Conservation (phyloP, 1,140 invertebrate species). For the Planococcus citri region DNA sequence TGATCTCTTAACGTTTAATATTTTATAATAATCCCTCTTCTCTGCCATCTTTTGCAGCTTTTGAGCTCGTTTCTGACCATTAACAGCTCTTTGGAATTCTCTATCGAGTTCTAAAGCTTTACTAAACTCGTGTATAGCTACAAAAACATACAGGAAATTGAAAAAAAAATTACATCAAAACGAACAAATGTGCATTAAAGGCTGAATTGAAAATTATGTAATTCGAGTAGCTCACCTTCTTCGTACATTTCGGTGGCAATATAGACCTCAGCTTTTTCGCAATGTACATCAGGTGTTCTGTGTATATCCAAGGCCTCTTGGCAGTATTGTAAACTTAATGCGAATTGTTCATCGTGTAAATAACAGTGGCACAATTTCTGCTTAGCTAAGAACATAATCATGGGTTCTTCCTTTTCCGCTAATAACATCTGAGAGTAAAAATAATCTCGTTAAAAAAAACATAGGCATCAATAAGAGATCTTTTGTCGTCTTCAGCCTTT, state of each 20-base stretch:
- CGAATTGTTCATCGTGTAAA: constrained; percentile 50
- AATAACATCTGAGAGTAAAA: constrained; percentile 39
- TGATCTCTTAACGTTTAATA: constrained; percentile 69
- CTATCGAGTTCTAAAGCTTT: constrained; percentile 76
- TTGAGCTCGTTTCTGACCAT: constrained; percentile 78
- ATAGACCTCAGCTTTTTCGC: constrained; percentile 87
- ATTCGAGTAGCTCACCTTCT: constrained; percentile 50
- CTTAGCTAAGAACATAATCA: constrained; percentile 61
- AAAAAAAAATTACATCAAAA: constrained; percentile 17
- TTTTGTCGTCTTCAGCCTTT: too few species aligned
- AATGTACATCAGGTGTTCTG: constrained; percentile 64
- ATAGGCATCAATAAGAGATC: neutral
- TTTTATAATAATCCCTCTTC: constrained; percentile 96
- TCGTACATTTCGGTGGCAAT: constrained; percentile 82
- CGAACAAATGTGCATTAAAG: neutral
- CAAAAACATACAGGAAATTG: neutral
- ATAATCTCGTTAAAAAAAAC: neutral
- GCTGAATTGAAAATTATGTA: neutral
- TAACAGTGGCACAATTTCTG: constrained; percentile 62
- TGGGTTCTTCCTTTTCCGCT: constrained; percentile 53
- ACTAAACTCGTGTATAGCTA: constrained; percentile 77
- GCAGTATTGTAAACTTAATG: constrained; percentile 59
- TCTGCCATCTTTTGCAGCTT: constrained; percentile 88
- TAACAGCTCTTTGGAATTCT: constrained; percentile 65
- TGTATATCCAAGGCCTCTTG: constrained; percentile 63